Base-by-base conservation (phyloP, 2,888 invertebrate species). In the Drosophila falleni region DNA sequence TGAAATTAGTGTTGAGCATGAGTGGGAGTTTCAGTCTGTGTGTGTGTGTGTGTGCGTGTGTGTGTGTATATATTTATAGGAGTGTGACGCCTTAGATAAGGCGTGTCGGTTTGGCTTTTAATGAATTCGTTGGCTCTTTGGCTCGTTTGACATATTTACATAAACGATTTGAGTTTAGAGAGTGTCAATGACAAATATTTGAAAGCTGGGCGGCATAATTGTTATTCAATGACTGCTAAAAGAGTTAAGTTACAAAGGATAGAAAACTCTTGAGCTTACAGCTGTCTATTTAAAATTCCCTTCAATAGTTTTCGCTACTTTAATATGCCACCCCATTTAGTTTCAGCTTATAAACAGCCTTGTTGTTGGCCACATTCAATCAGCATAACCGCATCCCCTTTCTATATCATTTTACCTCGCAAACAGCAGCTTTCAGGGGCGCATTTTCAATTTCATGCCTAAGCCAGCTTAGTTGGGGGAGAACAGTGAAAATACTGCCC, bases 371-470 rank as follows among this genome's bases (percentile, higher is more conserved):
- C 37, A 74, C 79, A 70, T 81, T 63, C 80, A 81, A 81, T 81
- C 79, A 75, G 66, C 67, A 71, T 61, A 82, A 63, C 56, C 58
- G 50, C 16, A 10, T 0, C 41, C 41, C 41, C 41, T 13, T 11
- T 26, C 6, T 26, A 19, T 33, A 19, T 19, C 15, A 37, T 15
- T 23, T 35, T 39, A 9, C 26, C 26, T 46, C 42, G 23, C 64
- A 74, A 65, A 65, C 55, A 75, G 71, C 59, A 70, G 74, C 59
- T 44, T 50, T 13, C 15, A 11, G 31, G 54, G 23, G 59, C 60
- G 63, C 62, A 68, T 74, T 80, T 83, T 87, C 87, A 75, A 87
- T 85, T 85, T 71, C 39, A 69, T 66, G 79, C 82, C 79, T 79
- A 79, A 85, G 77, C 80, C 86, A 49, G 87, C 87, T 83, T 80